A percentile compares a stretch with the other conserved stretches of the same genome.
Evolutionary conservation across 2,888 invertebrate genomes (phyloP).

Genomic region (Helicoverpa assulta): DNA sequence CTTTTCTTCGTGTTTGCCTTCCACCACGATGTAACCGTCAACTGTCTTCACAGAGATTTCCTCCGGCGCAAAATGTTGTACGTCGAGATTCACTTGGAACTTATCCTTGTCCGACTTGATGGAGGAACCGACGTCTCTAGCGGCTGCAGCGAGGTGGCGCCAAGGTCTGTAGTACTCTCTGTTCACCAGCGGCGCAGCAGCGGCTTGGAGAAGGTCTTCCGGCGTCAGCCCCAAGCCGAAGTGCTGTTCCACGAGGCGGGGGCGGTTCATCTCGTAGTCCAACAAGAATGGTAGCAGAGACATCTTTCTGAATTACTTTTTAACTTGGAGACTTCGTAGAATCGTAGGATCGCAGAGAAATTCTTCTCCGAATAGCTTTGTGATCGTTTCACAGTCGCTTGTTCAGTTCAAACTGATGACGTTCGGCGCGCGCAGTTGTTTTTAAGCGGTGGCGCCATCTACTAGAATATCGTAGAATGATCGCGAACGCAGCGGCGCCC

Average conservation of each 20-base stretch:
- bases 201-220: conserved; percentile 82
- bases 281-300: conserved; percentile 86
- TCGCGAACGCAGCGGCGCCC: conserved; percentile 70
- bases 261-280: conserved; percentile 75
- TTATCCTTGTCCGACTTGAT: conserved; percentile 87
- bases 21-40: conserved; percentile 92
- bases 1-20: conserved; percentile 95
- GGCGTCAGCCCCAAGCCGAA: conserved; percentile 88
- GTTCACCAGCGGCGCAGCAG: conserved; percentile 69
- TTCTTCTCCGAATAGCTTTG: conserved; percentile 30
- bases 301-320: conserved; percentile 72
- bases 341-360: conserved; percentile 20
- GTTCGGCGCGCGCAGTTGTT: conserved; percentile 63
- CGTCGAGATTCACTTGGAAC: conserved; percentile 92
- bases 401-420: conserved; percentile 72
- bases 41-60: conserved; percentile 94
- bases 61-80: conserved; percentile 93
- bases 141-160: conserved; percentile 85
- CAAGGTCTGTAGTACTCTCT: conserved; percentile 84
- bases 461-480: conserved; percentile 74
- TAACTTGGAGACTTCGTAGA: conserved; percentile 24
- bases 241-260: conserved; percentile 87
- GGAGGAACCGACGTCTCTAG: conserved; percentile 88
- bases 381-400: conserved; percentile 46
- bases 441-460: conserved; percentile 73